Evolutionary conservation across 2,797 vertebrate genomes (phyloP), one percentile per base, ranked within the genome.

Genomic region (Distichodus sexfasciatus): DNA sequence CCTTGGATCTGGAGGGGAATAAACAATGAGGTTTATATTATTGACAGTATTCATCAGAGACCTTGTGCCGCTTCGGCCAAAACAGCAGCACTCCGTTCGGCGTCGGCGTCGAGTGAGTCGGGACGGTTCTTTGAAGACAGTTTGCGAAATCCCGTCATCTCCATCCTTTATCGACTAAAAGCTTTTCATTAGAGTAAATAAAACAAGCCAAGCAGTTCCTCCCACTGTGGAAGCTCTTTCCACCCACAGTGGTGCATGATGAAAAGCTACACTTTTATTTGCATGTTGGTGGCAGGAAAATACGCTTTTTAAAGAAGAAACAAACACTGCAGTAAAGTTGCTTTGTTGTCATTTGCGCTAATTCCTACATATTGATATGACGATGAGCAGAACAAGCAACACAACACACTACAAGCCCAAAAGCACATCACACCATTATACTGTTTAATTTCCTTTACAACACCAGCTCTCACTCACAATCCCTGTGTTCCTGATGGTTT

Each of bases 131-230:
- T 53, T 23, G 66, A 66, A 70, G 61, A 75, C 66, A 58, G 54
- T 72, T 77, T 75, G 29, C 35, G 55, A 78, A 71, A 76, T 72
- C 61, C 61, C 68, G 33, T 66, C 48, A 44, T 72, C 74, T 74
- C 50, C 21, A 57, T 53, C 26, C 48, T 73, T 75, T 68, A 75
- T 82, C 68, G 51, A 78, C 74, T 80, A 75, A 80, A 85, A 78
- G 74, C 71, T 80, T 82, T 76, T 74, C 69, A 79, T 81, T 81
- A 78, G 72, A 58, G 26, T 70, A 66, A 74, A 75, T 74, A 74
- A 72, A 68, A 69, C 38, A 66, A 21, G 66, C 33, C 62, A 66
- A 65, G 51, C 66, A 65, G 60, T 61, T 77, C 64, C 55, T 57
- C 35, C 62, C 35, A 60, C 48, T 53, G 40, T 40, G 36, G 66